Conservation (phyloP, 2,888 invertebrate genomes). For the Mythimna lalbum region DNA sequence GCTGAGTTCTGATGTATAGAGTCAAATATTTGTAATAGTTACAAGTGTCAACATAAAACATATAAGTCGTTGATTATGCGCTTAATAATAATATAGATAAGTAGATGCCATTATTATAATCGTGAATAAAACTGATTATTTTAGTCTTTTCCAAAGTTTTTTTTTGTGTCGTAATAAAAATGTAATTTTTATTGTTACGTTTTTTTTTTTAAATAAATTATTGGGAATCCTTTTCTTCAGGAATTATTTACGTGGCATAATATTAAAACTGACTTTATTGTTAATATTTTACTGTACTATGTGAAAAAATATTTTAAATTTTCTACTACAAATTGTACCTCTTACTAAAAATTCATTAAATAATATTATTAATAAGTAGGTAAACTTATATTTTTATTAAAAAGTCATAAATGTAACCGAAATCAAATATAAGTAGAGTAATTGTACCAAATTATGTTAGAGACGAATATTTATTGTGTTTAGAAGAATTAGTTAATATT, state of each 20-base stretch:
- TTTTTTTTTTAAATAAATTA: no score
- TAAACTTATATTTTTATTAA: constrained; percentile 64
- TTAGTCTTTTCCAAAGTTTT: constrained; percentile 14
- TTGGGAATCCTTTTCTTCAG: not conserved
- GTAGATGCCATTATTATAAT: constrained; percentile 55
- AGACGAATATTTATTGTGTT: constrained; percentile 64
- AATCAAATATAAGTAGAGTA: constrained; percentile 52
- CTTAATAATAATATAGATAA: constrained; percentile 60
- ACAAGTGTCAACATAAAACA: constrained; percentile 37
- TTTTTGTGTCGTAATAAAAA: constrained; percentile 17
- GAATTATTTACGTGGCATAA: constrained; percentile 12
- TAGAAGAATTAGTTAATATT: constrained; percentile 63
- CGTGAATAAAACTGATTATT: constrained; percentile 8
- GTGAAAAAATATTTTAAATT: constrained; percentile 15
- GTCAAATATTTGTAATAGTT: constrained; percentile 40
- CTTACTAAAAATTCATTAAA: constrained; percentile 38
- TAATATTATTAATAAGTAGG: constrained; percentile 37
- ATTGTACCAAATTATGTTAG: constrained; percentile 65
- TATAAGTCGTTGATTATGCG: constrained; percentile 57
- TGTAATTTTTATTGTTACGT: no score
- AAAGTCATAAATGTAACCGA: constrained; percentile 52
- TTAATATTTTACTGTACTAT: constrained; percentile 15
- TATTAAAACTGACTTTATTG: constrained; percentile 20
- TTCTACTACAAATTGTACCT: constrained; percentile 38
- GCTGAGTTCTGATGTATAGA: constrained; percentile 41